Conservation (phyloP, 1,140 invertebrate species). For the Caenorhabditis inopinata region DNA sequence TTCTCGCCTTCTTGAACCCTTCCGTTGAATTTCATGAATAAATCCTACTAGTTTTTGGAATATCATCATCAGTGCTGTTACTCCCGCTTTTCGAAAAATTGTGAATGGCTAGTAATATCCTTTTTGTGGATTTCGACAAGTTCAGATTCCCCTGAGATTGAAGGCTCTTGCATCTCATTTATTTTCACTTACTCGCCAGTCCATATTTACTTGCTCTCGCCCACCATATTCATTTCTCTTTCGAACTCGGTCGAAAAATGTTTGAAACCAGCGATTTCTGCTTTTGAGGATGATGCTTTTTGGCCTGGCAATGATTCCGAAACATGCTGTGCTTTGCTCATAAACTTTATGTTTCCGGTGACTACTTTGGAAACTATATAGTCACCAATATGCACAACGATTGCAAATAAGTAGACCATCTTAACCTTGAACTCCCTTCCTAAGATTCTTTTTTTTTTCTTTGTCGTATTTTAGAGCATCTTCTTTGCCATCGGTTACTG, state of each 20-base stretch:
- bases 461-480: no score
- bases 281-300: conserved; percentile 21
- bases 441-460: no score
- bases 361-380: not conserved
- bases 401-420: no score
- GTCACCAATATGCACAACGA: no score
- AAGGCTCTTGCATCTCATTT: conserved; percentile 8
- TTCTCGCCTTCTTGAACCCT: not conserved
- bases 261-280: conserved; percentile 9
- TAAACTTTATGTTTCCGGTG: conserved; percentile 21
- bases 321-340: not conserved
- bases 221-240: not conserved
- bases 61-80: not conserved
- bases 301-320: not conserved
- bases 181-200: conserved; percentile 31
- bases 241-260: not conserved
- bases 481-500: no score
- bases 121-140: not conserved
- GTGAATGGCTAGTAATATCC: not conserved
- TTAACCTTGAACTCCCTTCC: no score
- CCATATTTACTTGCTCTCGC: not conserved
- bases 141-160: conserved; percentile 7
- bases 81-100: not conserved
- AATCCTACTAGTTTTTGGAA: not conserved
- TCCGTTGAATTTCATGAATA: no score